A percentile compares a stretch with the other conserved stretches of the same genome.
Conservation (phyloP, 2,113 vertebrate species). For the Erinaceus europaeus region DNA sequence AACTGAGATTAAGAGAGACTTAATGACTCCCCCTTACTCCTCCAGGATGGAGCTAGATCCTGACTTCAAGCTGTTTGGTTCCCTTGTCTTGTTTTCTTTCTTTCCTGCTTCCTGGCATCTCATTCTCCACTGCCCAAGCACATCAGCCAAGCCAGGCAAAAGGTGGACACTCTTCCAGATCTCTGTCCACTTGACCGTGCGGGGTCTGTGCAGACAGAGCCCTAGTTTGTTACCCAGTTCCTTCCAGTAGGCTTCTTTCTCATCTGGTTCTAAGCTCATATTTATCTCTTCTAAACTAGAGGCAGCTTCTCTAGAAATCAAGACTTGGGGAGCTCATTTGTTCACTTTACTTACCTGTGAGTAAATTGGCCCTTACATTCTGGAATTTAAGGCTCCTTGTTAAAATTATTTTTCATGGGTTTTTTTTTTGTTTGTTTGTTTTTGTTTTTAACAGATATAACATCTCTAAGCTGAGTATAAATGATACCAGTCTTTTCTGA, state of each 20-base stretch:
- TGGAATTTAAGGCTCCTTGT: neutral
- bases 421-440: neutral
- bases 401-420: neutral
- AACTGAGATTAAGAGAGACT: neutral
- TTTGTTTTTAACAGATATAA: neutral
- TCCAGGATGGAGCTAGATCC: neutral
- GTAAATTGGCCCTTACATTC: neutral
- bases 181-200: neutral
- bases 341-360: neutral
- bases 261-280: neutral
- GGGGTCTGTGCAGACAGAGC: neutral
- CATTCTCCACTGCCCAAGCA: neutral
- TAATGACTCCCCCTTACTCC: neutral
- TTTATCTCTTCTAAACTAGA: neutral
- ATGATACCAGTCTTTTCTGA: neutral
- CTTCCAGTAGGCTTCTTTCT: neutral
- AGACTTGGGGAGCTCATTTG: neutral
- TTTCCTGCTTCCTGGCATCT: neutral
- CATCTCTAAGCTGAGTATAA: neutral
- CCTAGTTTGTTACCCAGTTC: neutral
- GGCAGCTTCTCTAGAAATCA: conserved; percentile 9
- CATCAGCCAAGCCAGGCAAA: neutral
- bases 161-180: neutral
- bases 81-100: neutral
- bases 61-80: neutral